Conservation (phyloP, 2,797 vertebrate species). For the Carduelis carduelis region DNA sequence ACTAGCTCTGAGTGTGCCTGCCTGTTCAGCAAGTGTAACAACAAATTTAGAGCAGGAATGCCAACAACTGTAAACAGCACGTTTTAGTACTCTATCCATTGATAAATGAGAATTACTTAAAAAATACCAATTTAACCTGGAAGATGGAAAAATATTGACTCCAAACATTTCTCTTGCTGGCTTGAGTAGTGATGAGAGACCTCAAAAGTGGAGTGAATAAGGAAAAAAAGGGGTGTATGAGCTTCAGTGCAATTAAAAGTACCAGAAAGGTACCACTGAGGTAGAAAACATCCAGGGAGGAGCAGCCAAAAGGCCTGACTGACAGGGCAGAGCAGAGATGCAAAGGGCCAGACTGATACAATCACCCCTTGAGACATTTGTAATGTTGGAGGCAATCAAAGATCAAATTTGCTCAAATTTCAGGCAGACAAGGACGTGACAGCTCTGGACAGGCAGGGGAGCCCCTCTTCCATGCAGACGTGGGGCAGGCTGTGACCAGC, state of each 20-base stretch:
- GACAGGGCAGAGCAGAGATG: rapidly evolving
- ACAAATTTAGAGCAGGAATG: neutral
- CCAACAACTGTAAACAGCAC: neutral
- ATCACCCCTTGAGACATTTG: neutral
- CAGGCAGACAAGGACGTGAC: neutral
- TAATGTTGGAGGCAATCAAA: neutral
- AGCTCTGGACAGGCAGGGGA: neutral
- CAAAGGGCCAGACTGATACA: neutral
- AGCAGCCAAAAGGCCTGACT: neutral
- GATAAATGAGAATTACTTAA: neutral
- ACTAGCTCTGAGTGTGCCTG: neutral
- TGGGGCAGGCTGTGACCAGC: neutral
- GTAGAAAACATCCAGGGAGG: neutral
- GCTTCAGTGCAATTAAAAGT: neutral
- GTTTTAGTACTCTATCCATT: neutral
- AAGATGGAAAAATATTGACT: neutral
- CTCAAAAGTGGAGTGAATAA: neutral
- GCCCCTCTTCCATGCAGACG: neutral
- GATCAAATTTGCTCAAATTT: neutral
- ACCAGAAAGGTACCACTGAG: rapidly evolving
- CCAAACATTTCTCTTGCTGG: neutral
- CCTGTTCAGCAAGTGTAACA: neutral
- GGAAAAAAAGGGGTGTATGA: neutral
- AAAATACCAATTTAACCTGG: neutral
- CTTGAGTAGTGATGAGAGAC: neutral